phyloP scores from a whole-genome alignment of 2,888 invertebrate genomes.

The Acleris laterana region DNA sequence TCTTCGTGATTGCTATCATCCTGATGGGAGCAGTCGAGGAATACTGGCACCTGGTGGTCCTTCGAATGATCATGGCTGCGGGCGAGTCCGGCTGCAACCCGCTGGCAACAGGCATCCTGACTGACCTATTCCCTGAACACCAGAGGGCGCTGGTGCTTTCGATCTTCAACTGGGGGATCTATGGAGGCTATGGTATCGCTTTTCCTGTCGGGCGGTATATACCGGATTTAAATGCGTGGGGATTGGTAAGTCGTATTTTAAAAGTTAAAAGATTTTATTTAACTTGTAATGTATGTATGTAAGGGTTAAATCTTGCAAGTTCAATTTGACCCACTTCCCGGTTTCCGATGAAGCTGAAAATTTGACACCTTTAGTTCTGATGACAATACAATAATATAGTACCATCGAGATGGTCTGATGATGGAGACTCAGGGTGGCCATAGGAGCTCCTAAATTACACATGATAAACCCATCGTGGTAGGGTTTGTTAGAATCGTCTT shows the following conservation, averaged over 20 bases:
- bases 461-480: too few species aligned
- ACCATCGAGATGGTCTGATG: too few species aligned
- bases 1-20: constrained; percentile 92
- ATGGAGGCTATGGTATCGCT: constrained; percentile 96
- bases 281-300: too few species aligned
- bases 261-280: too few species aligned
- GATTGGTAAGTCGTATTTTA: constrained; percentile 83
- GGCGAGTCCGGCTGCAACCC: constrained; percentile 96
- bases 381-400: too few species aligned
- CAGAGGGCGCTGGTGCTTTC: constrained; percentile 95
- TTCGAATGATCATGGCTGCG: constrained; percentile 94
- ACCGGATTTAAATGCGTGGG: constrained; percentile 89
- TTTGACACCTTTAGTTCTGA: too few species aligned
- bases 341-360: too few species aligned
- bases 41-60: constrained; percentile 95
- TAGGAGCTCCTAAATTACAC: too few species aligned
- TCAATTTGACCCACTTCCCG: too few species aligned
- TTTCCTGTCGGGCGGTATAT: constrained; percentile 96
- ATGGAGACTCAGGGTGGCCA: too few species aligned
- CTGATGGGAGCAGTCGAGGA: constrained; percentile 93
- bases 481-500: too few species aligned
- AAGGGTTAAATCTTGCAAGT: too few species aligned
- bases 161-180: constrained; percentile 98
- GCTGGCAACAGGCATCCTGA: constrained; percentile 92
- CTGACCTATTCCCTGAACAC: constrained; percentile 91